Base-by-base conservation (phyloP, 2,888 invertebrate species). In the Drosophila meridionalis region DNA sequence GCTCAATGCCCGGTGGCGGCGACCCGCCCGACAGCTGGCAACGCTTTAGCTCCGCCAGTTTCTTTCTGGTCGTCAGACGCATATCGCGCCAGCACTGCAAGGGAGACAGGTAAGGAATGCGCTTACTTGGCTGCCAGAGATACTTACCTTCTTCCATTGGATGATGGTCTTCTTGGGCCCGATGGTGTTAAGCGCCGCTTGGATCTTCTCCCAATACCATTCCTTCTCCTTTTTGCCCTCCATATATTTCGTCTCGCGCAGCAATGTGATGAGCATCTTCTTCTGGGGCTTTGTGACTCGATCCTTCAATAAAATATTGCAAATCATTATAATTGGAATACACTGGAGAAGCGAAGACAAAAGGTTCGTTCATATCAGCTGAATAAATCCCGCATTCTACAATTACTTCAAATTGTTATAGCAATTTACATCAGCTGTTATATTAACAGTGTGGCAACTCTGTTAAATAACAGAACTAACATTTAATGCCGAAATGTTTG, bases 141-240 rank as follows among this genome's bases (percentile, higher is more conserved):
- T 64, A 73, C 78, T 42, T 38, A 92, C 92, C 86, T 92, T 92
- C 63, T 92, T 92, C 92, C 92, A 92, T 66, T 92, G 92, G 62
- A 92, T 92, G 8, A 92, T 92, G 7, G 92, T 92, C 72, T 92
- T 92, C 67, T 92, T 92, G 47, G 92, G 92, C 1, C 92, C 92
- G 61, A 92, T 92, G 57, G 92, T 92, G 63, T 92, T 92, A 2
- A 92, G 73, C 43, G 92, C 93, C 60, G 92, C 92, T 69, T 92
- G 92, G 47, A 92, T 92, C 69, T 92, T 92, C 69, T 92, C 93
- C 92, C 92, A 92, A 62, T 92, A 92, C 92, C 92, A 92, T 73
- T 92, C 92, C 77, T 92, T 92, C 70, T 92, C 92, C 78, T 92
- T 92, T 69, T 92, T 92, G 40, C 93, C 92, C 76, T 92, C 93